phyloP scores from a whole-genome alignment of 1,140 invertebrate species.

The Helicorthomorpha holstii region DNA sequence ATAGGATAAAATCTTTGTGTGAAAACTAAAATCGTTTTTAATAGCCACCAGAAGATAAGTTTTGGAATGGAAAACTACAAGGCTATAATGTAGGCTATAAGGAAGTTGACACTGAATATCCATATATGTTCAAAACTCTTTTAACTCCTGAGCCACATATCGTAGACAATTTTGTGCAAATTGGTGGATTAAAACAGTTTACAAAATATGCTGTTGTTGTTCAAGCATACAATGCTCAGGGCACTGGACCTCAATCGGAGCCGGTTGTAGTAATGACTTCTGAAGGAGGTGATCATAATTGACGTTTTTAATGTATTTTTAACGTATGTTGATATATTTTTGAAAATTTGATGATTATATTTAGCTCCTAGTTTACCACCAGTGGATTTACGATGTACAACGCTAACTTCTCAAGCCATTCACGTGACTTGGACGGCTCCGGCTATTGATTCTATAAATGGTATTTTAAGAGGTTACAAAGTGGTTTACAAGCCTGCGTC shows the following conservation, averaged over 20 bases:
- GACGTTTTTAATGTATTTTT: not conserved
- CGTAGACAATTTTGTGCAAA: conserved; percentile 63
- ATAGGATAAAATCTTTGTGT: not conserved
- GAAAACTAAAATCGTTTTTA: not conserved
- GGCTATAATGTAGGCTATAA: conserved; percentile 83
- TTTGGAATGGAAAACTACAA: conserved; percentile 84
- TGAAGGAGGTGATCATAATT: conserved; percentile 44
- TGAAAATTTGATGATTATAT: conserved; percentile 5
- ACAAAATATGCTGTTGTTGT: conserved; percentile 30
- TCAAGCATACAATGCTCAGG: conserved; percentile 37
- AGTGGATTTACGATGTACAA: conserved; percentile 74
- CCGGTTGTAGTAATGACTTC: conserved; percentile 53
- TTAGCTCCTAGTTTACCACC: conserved; percentile 53
- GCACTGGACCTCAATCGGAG: conserved; percentile 51
- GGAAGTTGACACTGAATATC: conserved; percentile 67
- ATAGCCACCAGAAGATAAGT: conserved; percentile 56
- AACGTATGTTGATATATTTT: not conserved
- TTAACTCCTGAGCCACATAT: conserved; percentile 28
- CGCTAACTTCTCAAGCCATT: conserved; percentile 81
- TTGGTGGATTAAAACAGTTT: conserved; percentile 35
- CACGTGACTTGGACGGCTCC: conserved; percentile 84
- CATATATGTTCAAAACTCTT: conserved; percentile 79
- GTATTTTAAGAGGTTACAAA: conserved; percentile 90
- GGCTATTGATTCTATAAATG: conserved; percentile 72
- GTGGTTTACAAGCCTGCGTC: conserved; percentile 85